Evolutionary conservation across 2,113 vertebrate genomes (phyloP).

Genomic region (Trichomycterus rosablanca): DNA sequence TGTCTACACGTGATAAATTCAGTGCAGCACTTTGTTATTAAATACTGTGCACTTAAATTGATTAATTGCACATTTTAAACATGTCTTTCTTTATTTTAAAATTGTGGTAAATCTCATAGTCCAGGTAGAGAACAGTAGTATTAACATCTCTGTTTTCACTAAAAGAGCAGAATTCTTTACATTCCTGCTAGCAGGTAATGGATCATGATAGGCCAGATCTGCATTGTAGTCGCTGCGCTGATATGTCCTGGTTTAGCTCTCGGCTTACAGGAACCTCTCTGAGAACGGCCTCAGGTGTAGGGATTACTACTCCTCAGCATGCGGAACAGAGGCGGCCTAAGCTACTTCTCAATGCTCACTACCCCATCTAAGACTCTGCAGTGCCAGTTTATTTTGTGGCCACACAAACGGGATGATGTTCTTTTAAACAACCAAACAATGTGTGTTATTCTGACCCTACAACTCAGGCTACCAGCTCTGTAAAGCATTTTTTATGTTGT

Average conservation of each 20-base stretch:
- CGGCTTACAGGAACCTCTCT: constrained; percentile 55
- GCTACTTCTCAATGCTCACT: constrained; percentile 21
- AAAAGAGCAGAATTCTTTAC: constrained; percentile 58
- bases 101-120: not conserved
- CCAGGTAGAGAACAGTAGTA: constrained; percentile 15
- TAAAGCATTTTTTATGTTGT: not conserved
- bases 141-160: constrained; percentile 13
- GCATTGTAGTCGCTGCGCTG: constrained; percentile 47
- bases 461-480: no score
- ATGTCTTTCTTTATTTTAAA: not conserved
- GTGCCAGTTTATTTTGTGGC: constrained; percentile 58
- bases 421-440: constrained; percentile 61
- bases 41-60: constrained; percentile 17
- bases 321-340: constrained; percentile 37
- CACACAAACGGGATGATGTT: constrained; percentile 56
- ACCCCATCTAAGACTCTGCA: constrained; percentile 53
- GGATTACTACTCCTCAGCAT: constrained; percentile 47
- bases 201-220: constrained; percentile 63
- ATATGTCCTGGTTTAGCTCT: constrained; percentile 41
- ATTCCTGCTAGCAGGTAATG: constrained; percentile 65
- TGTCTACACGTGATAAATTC: constrained; percentile 24
- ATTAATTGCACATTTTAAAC: constrained; percentile 9
- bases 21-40: constrained; percentile 26
- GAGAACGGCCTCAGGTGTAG: constrained; percentile 55
- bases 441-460: constrained; percentile 66